A percentile compares a stretch with the other conserved stretches of the same genome.
Evolutionary conservation across 2,888 invertebrate species (phyloP).

Genomic region (Heliconius cydno): DNA sequence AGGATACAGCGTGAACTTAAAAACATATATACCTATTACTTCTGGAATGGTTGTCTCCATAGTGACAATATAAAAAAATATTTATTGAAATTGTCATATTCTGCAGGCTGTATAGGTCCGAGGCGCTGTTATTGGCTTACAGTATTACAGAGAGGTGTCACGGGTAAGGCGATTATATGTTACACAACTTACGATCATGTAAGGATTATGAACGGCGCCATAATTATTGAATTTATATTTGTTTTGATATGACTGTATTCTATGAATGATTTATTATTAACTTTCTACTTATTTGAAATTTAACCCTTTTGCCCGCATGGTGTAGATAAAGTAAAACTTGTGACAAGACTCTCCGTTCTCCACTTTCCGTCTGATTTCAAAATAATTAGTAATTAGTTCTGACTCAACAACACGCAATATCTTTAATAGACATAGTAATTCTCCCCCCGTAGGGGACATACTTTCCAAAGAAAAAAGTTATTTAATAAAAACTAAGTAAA

Average conservation of each 20-base stretch:
- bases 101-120: neutral
- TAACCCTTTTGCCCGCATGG: too few species aligned
- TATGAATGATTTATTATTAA: neutral
- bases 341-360: too few species aligned
- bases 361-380: too few species aligned
- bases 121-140: constrained; percentile 12
- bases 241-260: neutral
- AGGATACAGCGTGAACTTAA: too few species aligned
- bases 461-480: neutral
- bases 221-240: neutral
- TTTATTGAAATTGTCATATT: neutral
- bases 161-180: constrained; percentile 17
- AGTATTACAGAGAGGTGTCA: constrained; percentile 21
- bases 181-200: constrained; percentile 22
- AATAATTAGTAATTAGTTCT: too few species aligned
- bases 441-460: neutral
- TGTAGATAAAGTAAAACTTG: too few species aligned
- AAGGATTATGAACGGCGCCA: constrained; percentile 19
- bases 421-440: too few species aligned
- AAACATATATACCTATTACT: neutral
- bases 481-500: neutral
- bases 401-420: too few species aligned
- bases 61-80: neutral
- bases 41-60: neutral
- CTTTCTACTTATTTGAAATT: too few species aligned